These are phyloP conservation scores for Eudasyphora cyanicolor DNA, from an alignment of 2,888 invertebrate genomes.

Conservation along the genomic window DNA sequence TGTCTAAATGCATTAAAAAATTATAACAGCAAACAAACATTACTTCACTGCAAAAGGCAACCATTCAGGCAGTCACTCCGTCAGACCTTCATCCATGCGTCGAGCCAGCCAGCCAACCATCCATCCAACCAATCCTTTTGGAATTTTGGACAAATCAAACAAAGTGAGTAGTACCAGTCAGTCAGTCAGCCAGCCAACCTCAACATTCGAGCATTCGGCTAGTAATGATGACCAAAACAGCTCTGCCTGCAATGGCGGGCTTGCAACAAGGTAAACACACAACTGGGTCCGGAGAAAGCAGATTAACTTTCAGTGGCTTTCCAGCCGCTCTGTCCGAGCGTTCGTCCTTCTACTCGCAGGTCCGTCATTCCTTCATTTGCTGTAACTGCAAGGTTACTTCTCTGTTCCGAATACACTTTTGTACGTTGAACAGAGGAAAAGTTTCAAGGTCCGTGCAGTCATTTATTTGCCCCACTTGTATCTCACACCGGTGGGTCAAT, in stretches of 20 bases:
- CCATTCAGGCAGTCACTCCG: not conserved
- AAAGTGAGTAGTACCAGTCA: not conserved
- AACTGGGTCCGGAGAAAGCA: slow-evolving; percentile 26
- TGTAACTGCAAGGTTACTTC: not conserved
- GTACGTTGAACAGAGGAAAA: not conserved
- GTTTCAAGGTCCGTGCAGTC: slow-evolving; percentile 43
- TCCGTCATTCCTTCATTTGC: not conserved
- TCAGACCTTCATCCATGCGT: not conserved
- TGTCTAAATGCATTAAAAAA: slow-evolving; percentile 60
- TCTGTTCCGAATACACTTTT: too few relatives aligned
- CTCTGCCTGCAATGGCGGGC: not conserved
- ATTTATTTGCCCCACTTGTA: not conserved
- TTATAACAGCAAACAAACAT: slow-evolving; percentile 48
- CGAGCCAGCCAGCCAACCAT: not conserved
- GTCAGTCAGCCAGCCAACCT: not conserved
- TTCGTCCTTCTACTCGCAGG: not conserved
- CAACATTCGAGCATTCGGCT: too few relatives aligned
- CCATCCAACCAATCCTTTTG: not conserved
- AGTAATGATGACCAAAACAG: not conserved
- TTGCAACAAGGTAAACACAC: slow-evolving; percentile 48
- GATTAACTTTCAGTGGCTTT: slow-evolving; percentile 49
- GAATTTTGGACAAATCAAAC: not conserved
- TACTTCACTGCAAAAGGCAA: not conserved
- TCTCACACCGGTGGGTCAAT: not conserved
- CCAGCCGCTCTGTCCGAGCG: not conserved